A percentile compares a stretch with the other conserved stretches of the same genome.
phyloP scores from a whole-genome alignment of 2,888 invertebrate genomes.

The Notodromas monacha region DNA sequence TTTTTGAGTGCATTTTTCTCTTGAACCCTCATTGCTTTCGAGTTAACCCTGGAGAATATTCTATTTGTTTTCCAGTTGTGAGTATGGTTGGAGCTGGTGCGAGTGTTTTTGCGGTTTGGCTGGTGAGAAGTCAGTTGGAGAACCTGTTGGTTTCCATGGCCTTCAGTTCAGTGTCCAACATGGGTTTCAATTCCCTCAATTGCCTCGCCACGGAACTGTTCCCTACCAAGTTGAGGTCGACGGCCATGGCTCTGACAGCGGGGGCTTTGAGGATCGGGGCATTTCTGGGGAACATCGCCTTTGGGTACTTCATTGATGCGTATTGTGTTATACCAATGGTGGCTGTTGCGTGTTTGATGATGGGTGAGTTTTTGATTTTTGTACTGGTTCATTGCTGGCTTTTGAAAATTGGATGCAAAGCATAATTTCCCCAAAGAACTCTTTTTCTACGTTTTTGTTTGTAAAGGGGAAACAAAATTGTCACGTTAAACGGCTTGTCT shows the following conservation, averaged over 20 bases:
- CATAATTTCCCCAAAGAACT: too few relatives aligned
- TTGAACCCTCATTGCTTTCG: too few relatives aligned
- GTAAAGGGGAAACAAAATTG: too few relatives aligned
- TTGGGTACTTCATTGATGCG: conserved; percentile 49
- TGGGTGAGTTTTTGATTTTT: too few relatives aligned
- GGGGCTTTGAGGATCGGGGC: conserved; percentile 62
- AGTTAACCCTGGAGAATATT: too few relatives aligned
- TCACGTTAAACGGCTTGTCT: too few relatives aligned
- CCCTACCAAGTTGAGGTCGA: conserved; percentile 64
- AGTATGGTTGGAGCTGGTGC: background rate
- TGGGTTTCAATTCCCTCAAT: conserved; percentile 33
- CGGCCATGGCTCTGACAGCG: conserved; percentile 64
- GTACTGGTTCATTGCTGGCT: too few relatives aligned
- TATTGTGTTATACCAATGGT: conserved; percentile 75
- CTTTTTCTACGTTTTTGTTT: too few relatives aligned
- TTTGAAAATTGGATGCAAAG: too few relatives aligned
- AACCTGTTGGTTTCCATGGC: conserved; percentile 13
- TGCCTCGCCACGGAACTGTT: conserved; percentile 74
- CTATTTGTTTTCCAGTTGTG: background rate
- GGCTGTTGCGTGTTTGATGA: conserved; percentile 49
- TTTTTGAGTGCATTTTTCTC: too few relatives aligned
- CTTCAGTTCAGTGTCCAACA: conserved; percentile 16
- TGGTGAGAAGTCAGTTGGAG: background rate
- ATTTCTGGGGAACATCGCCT: conserved; percentile 54
- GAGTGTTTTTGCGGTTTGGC: background rate